Evolutionary conservation across 1,140 invertebrate species (phyloP), one percentile per base, ranked within the genome.

Genomic region (Forficula auricularia): DNA sequence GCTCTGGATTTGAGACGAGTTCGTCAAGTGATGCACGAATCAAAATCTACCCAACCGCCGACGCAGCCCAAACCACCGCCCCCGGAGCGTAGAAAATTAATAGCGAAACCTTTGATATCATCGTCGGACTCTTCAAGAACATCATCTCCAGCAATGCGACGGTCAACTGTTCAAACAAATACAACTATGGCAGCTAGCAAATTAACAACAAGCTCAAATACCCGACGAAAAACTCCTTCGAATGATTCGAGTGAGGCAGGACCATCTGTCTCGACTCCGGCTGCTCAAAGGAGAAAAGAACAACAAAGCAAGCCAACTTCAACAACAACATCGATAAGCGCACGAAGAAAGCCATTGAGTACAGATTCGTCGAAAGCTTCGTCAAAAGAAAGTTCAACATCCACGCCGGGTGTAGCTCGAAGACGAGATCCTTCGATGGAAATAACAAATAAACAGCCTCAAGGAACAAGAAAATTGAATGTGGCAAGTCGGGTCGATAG

Each of bases 121-220:
- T 74, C 65, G 12, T 75, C 61, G 27, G 72, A 68, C 54, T 77
- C 75, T 0, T 73, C 72, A 3, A 56, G 75, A 36, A 75, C 72
- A 36, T 76, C 74, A 1, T 77, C 74, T 54, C 76, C 76, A 9
- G 74, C 73, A 1, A 66, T 72, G 51, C 69, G 68, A 39, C 64
- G 70, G 36, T 62, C 57, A 40, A 50, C 57, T 14, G 15, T 20
- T 20, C 6, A 44, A 43, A 32, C 19, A 42, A 39, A 18, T 16
- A 33, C 8, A 42, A 16, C 31, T 20, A n/a, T n/a, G n/a, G n/a
- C n/a, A n/a, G 22, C 22, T 10, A 27, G 22, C 10, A 27, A 27
- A 27, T 27, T 27, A 27, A 27, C 22, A 27, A 27, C 22, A 4
- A n/a, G n/a, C n/a, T 20, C 41, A 16, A 2, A 15, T 13, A 22